These are phyloP conservation scores for Nibea coibor DNA, from an alignment of 2,113 vertebrate species.

Conservation along the genomic window DNA sequence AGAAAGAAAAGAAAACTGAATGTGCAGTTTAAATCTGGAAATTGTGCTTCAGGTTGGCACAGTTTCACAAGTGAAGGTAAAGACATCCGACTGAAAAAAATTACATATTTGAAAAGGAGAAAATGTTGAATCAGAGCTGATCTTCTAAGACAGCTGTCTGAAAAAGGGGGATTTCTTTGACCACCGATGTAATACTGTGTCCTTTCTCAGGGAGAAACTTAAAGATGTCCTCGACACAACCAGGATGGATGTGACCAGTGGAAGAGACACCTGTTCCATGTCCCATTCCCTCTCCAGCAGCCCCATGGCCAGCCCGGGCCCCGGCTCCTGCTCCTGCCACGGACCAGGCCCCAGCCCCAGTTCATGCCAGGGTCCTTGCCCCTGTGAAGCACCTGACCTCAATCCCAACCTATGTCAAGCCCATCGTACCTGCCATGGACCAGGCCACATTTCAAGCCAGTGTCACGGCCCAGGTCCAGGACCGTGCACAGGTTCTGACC, in stretches of 20 bases:
- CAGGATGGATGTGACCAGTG: conserved; percentile 80
- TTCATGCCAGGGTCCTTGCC: conserved; percentile 68
- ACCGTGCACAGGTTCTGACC: conserved; percentile 63
- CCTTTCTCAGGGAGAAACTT: conserved; percentile 89
- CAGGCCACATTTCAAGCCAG: conserved; percentile 59
- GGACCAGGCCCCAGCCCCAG: conserved; percentile 67
- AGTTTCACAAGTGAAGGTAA: neutral
- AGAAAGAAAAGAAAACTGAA: neutral
- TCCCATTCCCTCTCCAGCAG: conserved; percentile 77
- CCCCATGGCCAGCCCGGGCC: conserved; percentile 72
- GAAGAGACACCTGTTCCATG: conserved; percentile 81
- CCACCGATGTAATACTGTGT: neutral
- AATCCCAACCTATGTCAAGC: conserved; percentile 59
- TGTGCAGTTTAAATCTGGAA: neutral
- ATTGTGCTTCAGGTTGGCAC: neutral
- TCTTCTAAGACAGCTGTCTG: neutral
- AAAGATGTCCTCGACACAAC: conserved; percentile 90
- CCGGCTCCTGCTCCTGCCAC: conserved; percentile 58
- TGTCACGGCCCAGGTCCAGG: conserved; percentile 64
- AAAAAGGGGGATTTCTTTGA: neutral
- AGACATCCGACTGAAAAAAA: neutral
- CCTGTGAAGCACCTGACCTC: conserved; percentile 61
- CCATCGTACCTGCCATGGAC: conserved; percentile 64
- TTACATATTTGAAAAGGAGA: neutral
- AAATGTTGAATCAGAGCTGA: neutral